Evolutionary conservation across 1,140 invertebrate genomes (phyloP), one percentile per base, ranked within the genome.

Genomic region (Diabrotica virgifera): DNA sequence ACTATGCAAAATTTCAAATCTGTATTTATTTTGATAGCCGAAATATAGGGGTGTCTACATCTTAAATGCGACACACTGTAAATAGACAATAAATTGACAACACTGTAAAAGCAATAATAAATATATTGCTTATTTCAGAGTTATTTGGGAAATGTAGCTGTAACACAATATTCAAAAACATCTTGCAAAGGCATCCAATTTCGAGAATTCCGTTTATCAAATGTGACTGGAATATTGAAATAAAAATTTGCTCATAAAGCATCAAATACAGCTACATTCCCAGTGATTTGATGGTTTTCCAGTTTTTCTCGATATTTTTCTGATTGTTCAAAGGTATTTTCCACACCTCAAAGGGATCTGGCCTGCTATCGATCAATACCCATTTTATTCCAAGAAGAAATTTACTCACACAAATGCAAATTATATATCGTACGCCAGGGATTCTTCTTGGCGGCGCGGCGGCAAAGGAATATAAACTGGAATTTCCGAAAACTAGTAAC

Each of bases 331-430:
- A 46, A 46, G n/a, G 40, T 10, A 46, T 46, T 46, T n/a, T 46
- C 40, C 40, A n/a, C 40, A n/a, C 40, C 40, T 46, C 40, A 46
- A 46, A 46, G 40, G n/a, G 40, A 46, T 46, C 40, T 46, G 40
- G 4, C 8, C 40, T 46, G 40, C 40, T 10, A 46, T 46, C 40
- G 40, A 46, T 46, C 40, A n/a, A 46, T 46, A 10, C n/a, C 40
- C n/a, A 46, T 46, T 46, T 46, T 46, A 46, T 46, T 46, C 40
- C 8, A 46, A 46, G n/a, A n/a, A 46, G 40, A 46, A 46, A 46
- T 46, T 46, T 46, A 46, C 5, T 46, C 40, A 46, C 40, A 46
- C 4, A 46, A 46, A 46, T 46, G 40, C 40, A 46, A 46, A 46
- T 46, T 46, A 46, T 46, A 46, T 46, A 46, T 46, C 8, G 40